Conservation (phyloP, 2,797 vertebrate genomes). For the Ataeniobius toweri region DNA sequence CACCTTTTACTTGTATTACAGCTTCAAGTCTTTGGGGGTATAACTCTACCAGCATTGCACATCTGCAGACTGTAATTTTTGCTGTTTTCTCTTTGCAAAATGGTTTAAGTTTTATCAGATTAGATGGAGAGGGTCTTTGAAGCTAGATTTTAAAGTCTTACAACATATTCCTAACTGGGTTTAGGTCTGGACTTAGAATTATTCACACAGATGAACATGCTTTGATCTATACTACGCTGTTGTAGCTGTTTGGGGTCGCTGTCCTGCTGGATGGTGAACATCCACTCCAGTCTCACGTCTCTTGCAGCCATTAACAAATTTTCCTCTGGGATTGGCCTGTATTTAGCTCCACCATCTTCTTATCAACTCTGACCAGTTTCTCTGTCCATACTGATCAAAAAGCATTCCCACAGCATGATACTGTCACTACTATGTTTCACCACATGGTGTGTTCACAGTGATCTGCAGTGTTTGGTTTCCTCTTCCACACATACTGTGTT, state of each 20-base stretch:
- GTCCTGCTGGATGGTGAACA: neutral
- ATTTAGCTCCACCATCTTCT: neutral
- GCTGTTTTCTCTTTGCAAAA: too few species aligned
- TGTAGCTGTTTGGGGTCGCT: neutral
- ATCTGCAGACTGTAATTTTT: too few species aligned
- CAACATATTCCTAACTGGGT: too few species aligned
- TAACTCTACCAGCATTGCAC: too few species aligned
- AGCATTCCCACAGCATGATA: neutral
- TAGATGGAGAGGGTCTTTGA: too few species aligned
- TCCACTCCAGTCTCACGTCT: neutral
- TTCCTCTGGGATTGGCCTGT: neutral
- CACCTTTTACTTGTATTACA: too few species aligned
- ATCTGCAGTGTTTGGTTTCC: too few species aligned
- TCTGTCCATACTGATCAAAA: neutral
- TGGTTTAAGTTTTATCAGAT: too few species aligned
- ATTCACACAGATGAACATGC: neutral
- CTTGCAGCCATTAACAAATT: neutral
- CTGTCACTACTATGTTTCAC: neutral
- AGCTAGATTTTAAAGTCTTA: too few species aligned
- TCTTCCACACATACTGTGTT: too few species aligned
- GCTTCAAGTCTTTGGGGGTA: too few species aligned
- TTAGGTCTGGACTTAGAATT: neutral
- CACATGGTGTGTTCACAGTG: too few species aligned
- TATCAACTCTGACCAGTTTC: neutral
- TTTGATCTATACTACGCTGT: neutral